Conservation (phyloP, 64 coral and sea anemone genomes). For the Montipora efflorescens region DNA sequence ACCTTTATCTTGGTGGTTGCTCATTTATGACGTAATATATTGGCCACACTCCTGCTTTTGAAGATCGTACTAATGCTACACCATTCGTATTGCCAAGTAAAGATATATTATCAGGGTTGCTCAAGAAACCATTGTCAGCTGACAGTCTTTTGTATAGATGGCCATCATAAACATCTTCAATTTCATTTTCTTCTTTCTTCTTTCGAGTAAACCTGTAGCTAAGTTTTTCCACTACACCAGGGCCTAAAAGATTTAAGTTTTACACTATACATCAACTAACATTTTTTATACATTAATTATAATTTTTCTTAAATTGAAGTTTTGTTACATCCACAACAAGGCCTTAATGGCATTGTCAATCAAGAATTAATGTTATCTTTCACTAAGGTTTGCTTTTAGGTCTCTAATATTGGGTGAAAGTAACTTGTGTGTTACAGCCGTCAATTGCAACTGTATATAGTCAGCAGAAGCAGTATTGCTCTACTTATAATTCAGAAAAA, state of each 20-base stretch:
- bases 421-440: no score
- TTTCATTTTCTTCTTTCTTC: neutral
- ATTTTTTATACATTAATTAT: no score
- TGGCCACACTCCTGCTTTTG: conserved; percentile 61
- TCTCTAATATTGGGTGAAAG: no score
- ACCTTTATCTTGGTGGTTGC: conserved; percentile 59
- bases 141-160: conserved; percentile 9
- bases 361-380: no score
- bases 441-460: no score
- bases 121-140: neutral
- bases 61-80: conserved; percentile 36
- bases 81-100: conserved; percentile 49
- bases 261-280: no score
- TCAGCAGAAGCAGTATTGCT: no score
- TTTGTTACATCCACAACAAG: no score
- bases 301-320: no score
- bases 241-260: neutral
- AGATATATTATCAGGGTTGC: conserved; percentile 32
- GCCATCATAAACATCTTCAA: conserved; percentile 61
- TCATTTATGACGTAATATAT: conserved; percentile 66
- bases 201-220: conserved; percentile 11
- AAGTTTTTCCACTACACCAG: conserved; percentile 14
- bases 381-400: no score
- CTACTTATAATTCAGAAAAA: no score
- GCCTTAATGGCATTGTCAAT: no score